Conservation (phyloP, 2,797 vertebrate genomes). For the Aythya fuligula region DNA sequence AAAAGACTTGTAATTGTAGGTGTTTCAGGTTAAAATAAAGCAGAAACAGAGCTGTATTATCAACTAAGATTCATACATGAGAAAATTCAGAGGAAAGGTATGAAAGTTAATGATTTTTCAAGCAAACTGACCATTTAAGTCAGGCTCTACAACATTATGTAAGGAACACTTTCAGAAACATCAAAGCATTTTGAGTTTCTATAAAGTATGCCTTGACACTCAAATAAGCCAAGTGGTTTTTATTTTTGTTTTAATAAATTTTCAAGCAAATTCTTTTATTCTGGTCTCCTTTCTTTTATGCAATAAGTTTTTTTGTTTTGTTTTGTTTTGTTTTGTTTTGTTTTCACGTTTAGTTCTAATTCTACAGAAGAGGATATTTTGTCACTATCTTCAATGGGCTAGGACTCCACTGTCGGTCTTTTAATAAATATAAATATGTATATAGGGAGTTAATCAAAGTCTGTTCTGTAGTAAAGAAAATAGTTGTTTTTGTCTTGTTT, state of each 20-base stretch:
- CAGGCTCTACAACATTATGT: no score
- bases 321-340: background rate
- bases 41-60: background rate
- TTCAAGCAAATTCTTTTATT: background rate
- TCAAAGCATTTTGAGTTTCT: background rate
- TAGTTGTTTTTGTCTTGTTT: background rate
- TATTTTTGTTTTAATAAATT: background rate
- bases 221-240: background rate
- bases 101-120: background rate
- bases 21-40: background rate
- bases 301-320: background rate
- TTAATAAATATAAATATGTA: background rate
- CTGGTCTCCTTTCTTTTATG: background rate
- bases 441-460: background rate
- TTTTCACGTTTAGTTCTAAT: background rate
- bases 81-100: background rate
- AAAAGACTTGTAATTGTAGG: background rate
- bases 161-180: background rate
- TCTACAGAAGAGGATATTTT: background rate
- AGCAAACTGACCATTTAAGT: background rate
- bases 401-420: background rate
- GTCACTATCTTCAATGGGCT: background rate
- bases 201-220: rapidly evolving
- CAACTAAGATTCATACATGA: background rate
- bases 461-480: background rate